phyloP scores from a whole-genome alignment of 2,888 invertebrate species.

The Cataglyphis rosenhaueri region DNA sequence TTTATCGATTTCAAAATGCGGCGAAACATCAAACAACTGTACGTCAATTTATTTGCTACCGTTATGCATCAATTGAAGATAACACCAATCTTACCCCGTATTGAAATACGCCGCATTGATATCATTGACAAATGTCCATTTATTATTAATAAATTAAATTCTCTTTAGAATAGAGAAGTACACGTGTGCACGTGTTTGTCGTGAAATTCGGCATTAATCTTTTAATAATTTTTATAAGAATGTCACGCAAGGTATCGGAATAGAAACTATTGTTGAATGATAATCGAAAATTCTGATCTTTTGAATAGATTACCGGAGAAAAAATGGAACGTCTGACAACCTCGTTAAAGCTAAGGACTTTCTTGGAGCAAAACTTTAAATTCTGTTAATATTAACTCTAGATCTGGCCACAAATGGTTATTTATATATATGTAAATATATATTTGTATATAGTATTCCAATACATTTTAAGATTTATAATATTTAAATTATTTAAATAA shows the following conservation, averaged over 20 bases:
- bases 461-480: too few species aligned
- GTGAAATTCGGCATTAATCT: background rate
- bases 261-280: background rate
- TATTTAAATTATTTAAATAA: too few species aligned
- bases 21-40: conserved; percentile 19
- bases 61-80: conserved; percentile 38
- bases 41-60: conserved; percentile 23
- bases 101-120: background rate
- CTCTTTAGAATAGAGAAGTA: background rate
- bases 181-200: background rate
- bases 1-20: conserved; percentile 40
- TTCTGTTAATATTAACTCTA: too few species aligned
- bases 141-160: background rate
- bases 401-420: too few species aligned
- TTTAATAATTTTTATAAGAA: background rate
- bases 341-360: background rate
- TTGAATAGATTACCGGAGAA: conserved; percentile 46
- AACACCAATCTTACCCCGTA: conserved; percentile 12
- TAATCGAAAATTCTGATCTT: background rate
- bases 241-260: background rate
- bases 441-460: too few species aligned
- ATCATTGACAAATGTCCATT: conserved; percentile 2
- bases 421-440: too few species aligned
- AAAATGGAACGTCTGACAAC: conserved; percentile 46
- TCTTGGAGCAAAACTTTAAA: too few species aligned